Percentiles rank a stretch among this genome's conserved stretches.
These are phyloP conservation scores for Agonopterix alstromeriana DNA, from an alignment of 2,888 invertebrate species.

Conservation along the genomic window DNA sequence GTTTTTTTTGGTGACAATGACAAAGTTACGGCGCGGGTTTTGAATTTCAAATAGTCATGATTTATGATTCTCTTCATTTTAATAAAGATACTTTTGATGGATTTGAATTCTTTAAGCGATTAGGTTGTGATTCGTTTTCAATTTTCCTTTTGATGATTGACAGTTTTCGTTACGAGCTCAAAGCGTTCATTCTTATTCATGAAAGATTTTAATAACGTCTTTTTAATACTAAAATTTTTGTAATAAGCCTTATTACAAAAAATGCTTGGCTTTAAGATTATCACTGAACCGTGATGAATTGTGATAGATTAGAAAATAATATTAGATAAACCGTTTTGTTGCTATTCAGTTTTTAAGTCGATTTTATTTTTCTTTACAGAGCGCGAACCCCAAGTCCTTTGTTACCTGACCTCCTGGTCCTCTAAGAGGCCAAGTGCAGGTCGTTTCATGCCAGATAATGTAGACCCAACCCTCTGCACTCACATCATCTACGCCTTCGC, in stretches of 20 bases:
- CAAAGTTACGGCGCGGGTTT: conserved; percentile 3
- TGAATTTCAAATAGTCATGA: conserved; percentile 11
- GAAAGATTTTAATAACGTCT: not conserved
- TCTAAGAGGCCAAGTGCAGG: conserved; percentile 92
- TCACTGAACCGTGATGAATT: too few relatives aligned
- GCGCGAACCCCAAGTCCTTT: conserved; percentile 91
- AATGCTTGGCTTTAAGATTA: too few relatives aligned
- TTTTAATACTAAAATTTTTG: not conserved
- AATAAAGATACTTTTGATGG: conserved; percentile 4
- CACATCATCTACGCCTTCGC: conserved; percentile 97
- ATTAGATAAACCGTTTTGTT: too few relatives aligned
- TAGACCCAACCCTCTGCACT: conserved; percentile 93
- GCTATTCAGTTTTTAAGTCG: too few relatives aligned
- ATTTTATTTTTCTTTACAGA: conserved; percentile 65
- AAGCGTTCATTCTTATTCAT: not conserved
- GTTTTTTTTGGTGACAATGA: conserved; percentile 3
- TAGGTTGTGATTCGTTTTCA: conserved; percentile 6
- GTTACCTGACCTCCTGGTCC: conserved; percentile 98
- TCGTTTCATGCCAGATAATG: conserved; percentile 91
- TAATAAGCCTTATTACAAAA: too few relatives aligned
- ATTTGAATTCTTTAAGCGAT: conserved; percentile 2
- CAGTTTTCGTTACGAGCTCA: conserved; percentile 1
- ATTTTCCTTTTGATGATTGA: conserved; percentile 13
- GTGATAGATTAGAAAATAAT: too few relatives aligned
- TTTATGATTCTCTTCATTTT: conserved; percentile 2